Evolutionary conservation across 2,113 vertebrate species (phyloP), one percentile per base, ranked within the genome.

Genomic region (Prochilodus magdalenae): DNA sequence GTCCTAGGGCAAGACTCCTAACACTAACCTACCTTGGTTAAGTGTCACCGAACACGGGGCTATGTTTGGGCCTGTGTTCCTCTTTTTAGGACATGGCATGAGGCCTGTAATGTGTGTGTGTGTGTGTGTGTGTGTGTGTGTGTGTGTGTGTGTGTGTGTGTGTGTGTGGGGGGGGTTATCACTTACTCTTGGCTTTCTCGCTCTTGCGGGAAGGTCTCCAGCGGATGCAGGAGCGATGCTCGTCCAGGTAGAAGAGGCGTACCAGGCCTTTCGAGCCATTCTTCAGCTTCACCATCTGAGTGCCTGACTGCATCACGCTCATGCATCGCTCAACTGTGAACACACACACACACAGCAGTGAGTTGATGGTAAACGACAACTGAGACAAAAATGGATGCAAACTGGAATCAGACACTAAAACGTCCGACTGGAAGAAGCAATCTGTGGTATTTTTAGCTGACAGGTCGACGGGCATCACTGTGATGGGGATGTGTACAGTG

Each of bases 231-330:
- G 95, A 97, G 51, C 97, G 94, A 90, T 99, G 97, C 70, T 99
- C 97, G 83, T 99, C 98, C 95, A 99, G 94, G 95, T 98, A 99
- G 89, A 99, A 99, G 86, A 99, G 97, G 0, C 98, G 95, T 57
- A 98, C 95, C 0, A 99, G 93, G 6, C 96, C 97, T 91, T 99
- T 99, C 89, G 94, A 95, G n/a, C 97, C 97, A 22, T 94, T 96
- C 93, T 98, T 99, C 90, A 99, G 91, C 87, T 99, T 99, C 86
- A 99, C 96, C 98, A 99, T 99, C 93, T 99, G 97, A n/a, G 97
- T 99, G 91, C 98, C 98, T 26, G 98, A 99, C 93, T 99, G 98
- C 98, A 99, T 99, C 73, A 98, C 96, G 84, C 94, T 95, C 98
- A 99, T 98, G 91, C 98, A 99, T 97, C 98, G 95, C 94, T 99